Percentiles rank a stretch among this genome's conserved stretches.
These are phyloP conservation scores for Camelus bactrianus DNA, from an alignment of 2,113 vertebrate species.

Conservation along the genomic window DNA sequence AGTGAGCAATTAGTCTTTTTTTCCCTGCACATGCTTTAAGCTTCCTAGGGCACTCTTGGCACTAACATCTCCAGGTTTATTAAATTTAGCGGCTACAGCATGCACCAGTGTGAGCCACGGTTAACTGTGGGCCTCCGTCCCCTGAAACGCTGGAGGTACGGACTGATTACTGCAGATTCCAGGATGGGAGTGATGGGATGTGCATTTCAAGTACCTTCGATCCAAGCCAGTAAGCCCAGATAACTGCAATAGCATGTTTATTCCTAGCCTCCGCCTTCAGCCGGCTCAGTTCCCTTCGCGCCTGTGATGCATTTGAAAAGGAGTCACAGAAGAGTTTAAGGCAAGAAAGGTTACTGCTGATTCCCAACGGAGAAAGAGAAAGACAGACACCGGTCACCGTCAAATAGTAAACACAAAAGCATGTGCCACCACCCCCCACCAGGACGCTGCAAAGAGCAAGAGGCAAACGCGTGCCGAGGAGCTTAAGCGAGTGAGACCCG, in stretches of 20 bases:
- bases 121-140: constrained; percentile 70
- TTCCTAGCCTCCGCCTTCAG: constrained; percentile 97
- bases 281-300: constrained; percentile 96
- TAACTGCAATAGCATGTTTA: constrained; percentile 98
- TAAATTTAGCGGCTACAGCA: constrained; percentile 67
- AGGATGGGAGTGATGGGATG: constrained; percentile 81
- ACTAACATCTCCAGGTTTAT: background rate
- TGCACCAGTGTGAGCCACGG: constrained; percentile 77
- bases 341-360: constrained; percentile 84
- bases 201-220: constrained; percentile 95
- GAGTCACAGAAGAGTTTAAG: constrained; percentile 88
- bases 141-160: constrained; percentile 55
- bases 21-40: constrained; percentile 75
- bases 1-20: constrained; percentile 79
- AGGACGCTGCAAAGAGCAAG: constrained; percentile 66
- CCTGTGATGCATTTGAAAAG: constrained; percentile 93
- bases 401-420: constrained; percentile 73
- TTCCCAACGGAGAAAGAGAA: constrained; percentile 77
- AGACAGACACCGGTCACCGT: constrained; percentile 74
- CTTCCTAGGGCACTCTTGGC: constrained; percentile 61
- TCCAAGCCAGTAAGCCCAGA: constrained; percentile 99
- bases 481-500: constrained; percentile 74
- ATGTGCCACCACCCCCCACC: constrained; percentile 79
- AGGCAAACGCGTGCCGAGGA: constrained; percentile 69
- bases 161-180: constrained; percentile 69